Percentiles rank a stretch among this genome's conserved stretches.
phyloP scores from a whole-genome alignment of 2,888 invertebrate species.

The Epinotia demarniana region DNA sequence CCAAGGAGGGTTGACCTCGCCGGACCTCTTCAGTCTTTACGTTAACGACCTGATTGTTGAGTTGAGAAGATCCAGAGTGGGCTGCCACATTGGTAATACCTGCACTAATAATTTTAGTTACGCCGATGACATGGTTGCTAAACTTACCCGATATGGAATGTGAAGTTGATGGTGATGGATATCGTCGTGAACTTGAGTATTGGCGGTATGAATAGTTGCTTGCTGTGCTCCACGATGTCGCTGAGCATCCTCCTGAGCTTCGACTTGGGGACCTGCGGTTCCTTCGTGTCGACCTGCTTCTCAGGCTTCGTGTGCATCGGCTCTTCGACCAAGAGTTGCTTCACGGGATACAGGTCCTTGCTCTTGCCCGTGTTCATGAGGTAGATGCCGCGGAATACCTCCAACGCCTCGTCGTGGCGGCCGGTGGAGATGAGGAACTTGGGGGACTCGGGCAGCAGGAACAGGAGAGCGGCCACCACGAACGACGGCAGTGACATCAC shows the following conservation, averaged over 20 bases:
- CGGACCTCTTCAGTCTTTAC: too few species aligned
- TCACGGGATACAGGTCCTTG: conserved; percentile 90
- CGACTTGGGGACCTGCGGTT: conserved; percentile 76
- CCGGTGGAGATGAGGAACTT: conserved; percentile 93
- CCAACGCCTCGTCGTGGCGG: conserved; percentile 91
- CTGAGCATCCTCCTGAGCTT: conserved; percentile 89
- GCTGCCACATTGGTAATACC: too few species aligned
- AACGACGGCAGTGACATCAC: conserved; percentile 96
- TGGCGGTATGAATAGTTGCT: conserved; percentile 91
- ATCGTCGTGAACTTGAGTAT: conserved; percentile 93
- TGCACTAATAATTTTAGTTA: too few species aligned
- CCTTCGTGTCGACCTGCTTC: conserved; percentile 85
- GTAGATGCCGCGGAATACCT: conserved; percentile 92
- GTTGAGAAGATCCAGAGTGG: too few species aligned
- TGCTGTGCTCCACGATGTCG: conserved; percentile 92
- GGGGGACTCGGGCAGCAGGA: conserved; percentile 95
- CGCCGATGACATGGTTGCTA: too few species aligned
- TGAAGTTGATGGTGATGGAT: conserved; percentile 95
- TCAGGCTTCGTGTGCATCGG: conserved; percentile 77
- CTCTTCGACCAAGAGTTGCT: conserved; percentile 87
- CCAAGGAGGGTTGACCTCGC: too few species aligned
- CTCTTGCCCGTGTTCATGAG: conserved; percentile 91
- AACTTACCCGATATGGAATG: conserved; percentile 94
- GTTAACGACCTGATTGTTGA: too few species aligned
- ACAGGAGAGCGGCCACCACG: conserved; percentile 91